A percentile compares a stretch with the other conserved stretches of the same genome.
Evolutionary conservation across 2,888 invertebrate species (phyloP).

Genomic region (Dascillus cervinus): DNA sequence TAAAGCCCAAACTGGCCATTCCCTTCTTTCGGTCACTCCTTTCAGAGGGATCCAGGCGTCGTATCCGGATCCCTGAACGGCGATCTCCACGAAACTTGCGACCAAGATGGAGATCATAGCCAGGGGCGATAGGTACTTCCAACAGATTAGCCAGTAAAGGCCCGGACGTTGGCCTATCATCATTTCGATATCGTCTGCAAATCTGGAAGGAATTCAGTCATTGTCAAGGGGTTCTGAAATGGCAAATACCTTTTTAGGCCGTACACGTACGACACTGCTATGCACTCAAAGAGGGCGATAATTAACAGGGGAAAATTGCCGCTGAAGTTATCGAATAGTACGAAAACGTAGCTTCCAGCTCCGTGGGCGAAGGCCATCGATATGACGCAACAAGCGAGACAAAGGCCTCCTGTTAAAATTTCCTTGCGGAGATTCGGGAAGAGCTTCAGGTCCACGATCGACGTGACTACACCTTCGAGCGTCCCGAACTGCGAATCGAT

Average conservation of each 20-base stretch:
- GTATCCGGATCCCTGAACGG: constrained; percentile 74
- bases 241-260: constrained; percentile 70
- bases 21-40: constrained; percentile 65
- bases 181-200: constrained; percentile 88
- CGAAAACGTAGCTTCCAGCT: constrained; percentile 88
- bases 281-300: constrained; percentile 87
- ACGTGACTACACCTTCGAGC: constrained; percentile 90
- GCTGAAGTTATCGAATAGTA: constrained; percentile 88
- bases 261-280: constrained; percentile 90
- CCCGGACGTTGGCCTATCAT: constrained; percentile 89
- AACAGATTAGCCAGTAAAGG: constrained; percentile 87
- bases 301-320: constrained; percentile 88
- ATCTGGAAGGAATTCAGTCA: constrained; percentile 47
- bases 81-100: constrained; percentile 75
- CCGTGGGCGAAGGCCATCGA: constrained; percentile 91
- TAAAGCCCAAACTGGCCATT: constrained; percentile 86
- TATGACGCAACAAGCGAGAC: constrained; percentile 71
- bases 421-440: constrained; percentile 89
- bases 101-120: constrained; percentile 82
- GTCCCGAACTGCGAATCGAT: constrained; percentile 97
- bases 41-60: constrained; percentile 72
- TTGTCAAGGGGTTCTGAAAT: constrained; percentile 43
- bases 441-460: constrained; percentile 89
- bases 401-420: constrained; percentile 73
- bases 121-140: constrained; percentile 87